Evolutionary conservation across 2,797 vertebrate genomes (phyloP), one percentile per base, ranked within the genome.

Genomic region (Lates japonicus): DNA sequence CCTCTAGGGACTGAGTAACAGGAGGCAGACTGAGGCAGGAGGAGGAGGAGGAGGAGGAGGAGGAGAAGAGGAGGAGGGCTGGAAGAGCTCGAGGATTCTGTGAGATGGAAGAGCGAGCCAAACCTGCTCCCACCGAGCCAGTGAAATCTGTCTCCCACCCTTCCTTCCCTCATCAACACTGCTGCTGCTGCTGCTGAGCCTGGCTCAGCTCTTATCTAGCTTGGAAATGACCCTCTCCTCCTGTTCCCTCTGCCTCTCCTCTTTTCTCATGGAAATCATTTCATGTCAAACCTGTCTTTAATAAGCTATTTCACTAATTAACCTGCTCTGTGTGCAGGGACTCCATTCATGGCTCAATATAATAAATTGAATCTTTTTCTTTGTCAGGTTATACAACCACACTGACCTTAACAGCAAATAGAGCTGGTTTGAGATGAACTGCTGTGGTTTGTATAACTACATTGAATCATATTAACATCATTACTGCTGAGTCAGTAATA

Each of bases 11-110:
- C 78, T 58, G 57, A n/a, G n/a, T n/a, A n/a, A n/a, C 70, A 74
- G 79, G 70, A 82, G 64, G 66, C 64, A 86, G 64, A 84, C 62
- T 75, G 87, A 85, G 91, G 92, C 72, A 96, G 92, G 94, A 95
- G 55, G 93, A 96, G 80, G 95, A 93, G 25, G 25, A 29, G 25
- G 25, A 29, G 92, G 95, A 93, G 92, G 95, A 95, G 78, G 95
- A 95, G 93, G 93, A 91, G 95, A 94, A 95, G 93, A 95, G 94
- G 93, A 96, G 94, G 94, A 96, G 88, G 93, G 94, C 95, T 96
- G 95, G 94, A 94, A 92, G 93, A 94, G 85, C 88, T 93, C 95
- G 93, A 95, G 95, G 90, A 93, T n/a, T n/a, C n/a, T n/a, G n/a
- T n/a, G n/a, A n/a, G n/a, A n/a, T n/a, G n/a, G n/a, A n/a, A n/a